Evolutionary conservation across 1,140 invertebrate species (phyloP), one percentile per base, ranked within the genome.

Genomic region (Lethrus apterus): DNA sequence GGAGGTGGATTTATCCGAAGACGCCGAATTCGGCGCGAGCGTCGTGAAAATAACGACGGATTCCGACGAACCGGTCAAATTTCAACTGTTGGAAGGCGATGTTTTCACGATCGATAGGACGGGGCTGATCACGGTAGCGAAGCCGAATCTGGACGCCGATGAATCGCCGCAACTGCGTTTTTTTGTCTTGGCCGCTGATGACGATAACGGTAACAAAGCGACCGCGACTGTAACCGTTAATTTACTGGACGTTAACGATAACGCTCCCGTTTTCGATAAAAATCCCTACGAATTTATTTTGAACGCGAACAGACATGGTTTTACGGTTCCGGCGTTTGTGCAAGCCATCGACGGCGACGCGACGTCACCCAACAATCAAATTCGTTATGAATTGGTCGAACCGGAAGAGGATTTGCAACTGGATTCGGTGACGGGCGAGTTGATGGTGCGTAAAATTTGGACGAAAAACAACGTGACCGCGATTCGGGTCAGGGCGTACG

Each of bases 241-340:
- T 64, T 68, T 90, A 33, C 64, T 86, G 46, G 89, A 93, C 67
- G 80, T 91, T 11, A 94, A 94, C 66, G 91, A 94, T 63, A 83
- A 93, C 64, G 74, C 78, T 32, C 91, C 91, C 11, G 70, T 79
- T 40, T 95, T 94, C 58, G 80, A 87, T 45, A 82, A 81, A 59
- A 69, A 78, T 5, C 66, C 81, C 1, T 93, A 93, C 62, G 84
- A 91, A 61, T 90, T 90, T 52, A 81, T 84, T 40, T 67, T 93
- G 20, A 81, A 85, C 36, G 67, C 77, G 4, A 82, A 87, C 57
- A 68, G 81, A 43, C 77, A 70, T 21, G 80, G 81, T 57, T 89
- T 89, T 57, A 85, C 84, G 2, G 73, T 75, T 21, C 66, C 75
- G 14, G 84, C 84, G 13, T 71, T 81, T 52, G 75, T 89, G 30